Evolutionary conservation across 2,797 vertebrate species (phyloP).

Genomic region (Sebastes miniatus): DNA sequence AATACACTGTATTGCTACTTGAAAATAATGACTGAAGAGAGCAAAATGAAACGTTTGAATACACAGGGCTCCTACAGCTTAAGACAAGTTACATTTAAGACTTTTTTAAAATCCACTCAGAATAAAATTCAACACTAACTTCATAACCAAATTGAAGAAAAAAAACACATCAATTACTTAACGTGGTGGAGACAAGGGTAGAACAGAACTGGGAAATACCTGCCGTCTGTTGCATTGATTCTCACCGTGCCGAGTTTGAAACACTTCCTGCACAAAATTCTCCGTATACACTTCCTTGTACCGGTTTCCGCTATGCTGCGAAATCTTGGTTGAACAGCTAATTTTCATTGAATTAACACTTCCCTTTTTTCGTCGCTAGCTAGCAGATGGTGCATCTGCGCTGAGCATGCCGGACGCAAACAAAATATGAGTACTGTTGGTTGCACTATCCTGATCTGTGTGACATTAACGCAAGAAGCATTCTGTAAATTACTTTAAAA

Average conservation of each 20-base stretch:
- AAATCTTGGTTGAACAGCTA: not conserved
- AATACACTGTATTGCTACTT: not conserved
- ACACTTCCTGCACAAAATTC: not conserved
- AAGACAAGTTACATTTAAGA: not conserved
- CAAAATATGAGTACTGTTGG: not conserved
- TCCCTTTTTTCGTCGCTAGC: not conserved
- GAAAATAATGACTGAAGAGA: not conserved
- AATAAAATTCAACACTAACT: no score
- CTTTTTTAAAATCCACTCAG: no score
- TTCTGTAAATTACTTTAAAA: not conserved
- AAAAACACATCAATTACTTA: not conserved
- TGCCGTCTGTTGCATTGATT: not conserved
- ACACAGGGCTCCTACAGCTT: not conserved
- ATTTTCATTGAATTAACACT: not conserved
- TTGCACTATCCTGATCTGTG: not conserved
- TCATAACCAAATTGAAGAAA: not conserved
- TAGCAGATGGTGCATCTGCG: not conserved
- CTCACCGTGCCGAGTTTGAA: not conserved
- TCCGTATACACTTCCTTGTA: not conserved
- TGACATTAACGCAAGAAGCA: not conserved
- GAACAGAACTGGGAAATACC: not conserved
- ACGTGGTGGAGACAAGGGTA: not conserved
- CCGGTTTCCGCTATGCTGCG: not conserved
- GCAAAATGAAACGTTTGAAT: not conserved
- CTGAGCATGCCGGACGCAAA: not conserved